Percentiles rank a stretch among this genome's conserved stretches.
Conservation (phyloP, 2,888 invertebrate species). For the Cantharis flavilabris region DNA sequence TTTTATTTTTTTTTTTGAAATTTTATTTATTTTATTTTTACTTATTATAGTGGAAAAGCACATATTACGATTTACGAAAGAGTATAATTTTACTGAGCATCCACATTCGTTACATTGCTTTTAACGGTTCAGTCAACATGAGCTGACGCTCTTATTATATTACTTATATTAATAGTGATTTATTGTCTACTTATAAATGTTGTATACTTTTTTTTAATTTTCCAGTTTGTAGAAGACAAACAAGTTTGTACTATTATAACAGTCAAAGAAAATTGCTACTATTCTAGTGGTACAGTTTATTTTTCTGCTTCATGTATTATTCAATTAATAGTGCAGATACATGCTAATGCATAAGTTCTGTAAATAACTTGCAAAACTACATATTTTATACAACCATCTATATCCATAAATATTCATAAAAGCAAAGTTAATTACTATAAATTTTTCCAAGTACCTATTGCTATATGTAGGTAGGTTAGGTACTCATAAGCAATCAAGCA, state of each 20-base stretch:
- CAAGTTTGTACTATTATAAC: not conserved
- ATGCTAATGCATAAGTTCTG: not conserved
- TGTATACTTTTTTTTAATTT: not conserved
- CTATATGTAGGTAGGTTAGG: too few species aligned
- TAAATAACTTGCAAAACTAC: not conserved
- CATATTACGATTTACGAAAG: not conserved
- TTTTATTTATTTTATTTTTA: not conserved
- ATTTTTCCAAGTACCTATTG: not conserved
- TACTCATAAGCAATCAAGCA: not conserved
- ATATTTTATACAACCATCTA: not conserved
- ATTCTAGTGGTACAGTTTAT: not conserved
- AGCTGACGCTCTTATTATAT: constrained; percentile 18
- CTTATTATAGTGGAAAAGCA: not conserved
- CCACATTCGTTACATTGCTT: constrained; percentile 16
- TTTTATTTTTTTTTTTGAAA: not conserved
- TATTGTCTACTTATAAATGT: constrained; percentile 4
- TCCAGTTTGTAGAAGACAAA: not conserved
- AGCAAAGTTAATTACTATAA: not conserved
- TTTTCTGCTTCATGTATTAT: not conserved
- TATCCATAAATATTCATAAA: not conserved
- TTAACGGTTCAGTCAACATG: constrained; percentile 26
- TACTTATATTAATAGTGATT: constrained; percentile 13
- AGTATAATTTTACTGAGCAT: constrained; percentile 5
- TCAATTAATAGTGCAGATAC: not conserved
- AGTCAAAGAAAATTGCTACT: not conserved